Evolutionary conservation across 64 coral and sea anemone species (phyloP), one percentile per base, ranked within the genome.

Genomic region (Astreopora myriophthalma): DNA sequence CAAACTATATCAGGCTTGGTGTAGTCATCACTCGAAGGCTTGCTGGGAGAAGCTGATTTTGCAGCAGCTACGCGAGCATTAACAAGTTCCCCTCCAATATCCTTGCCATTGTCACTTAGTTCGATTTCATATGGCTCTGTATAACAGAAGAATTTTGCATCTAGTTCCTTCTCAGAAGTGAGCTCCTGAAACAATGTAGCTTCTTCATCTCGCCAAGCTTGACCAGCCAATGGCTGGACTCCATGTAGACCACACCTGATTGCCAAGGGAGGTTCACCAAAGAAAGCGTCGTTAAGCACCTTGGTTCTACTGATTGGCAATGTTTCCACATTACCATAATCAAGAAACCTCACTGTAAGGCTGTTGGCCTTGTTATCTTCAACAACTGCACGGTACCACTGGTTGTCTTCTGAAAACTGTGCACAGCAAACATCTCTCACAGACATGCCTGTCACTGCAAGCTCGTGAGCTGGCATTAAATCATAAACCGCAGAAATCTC

Each of bases 301-400:
- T 90, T 94, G 2, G 80, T 63, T 30, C 66, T 44, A 44, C 58
- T 48, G 2, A 90, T 39, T 22, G 23, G 49, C 29, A 88, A 65
- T 35, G 39, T 94, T 55, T 97, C 95, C 24, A 55, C 32, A 52
- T 97, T 97, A 20, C 95, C 95, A 76, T 97, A 97, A 87, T 97
- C 95, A 87, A 97, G 81, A 49, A 97, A 97, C 19, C 95, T 76
- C 3, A 75, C 73, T 30, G 92, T 90, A 9, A 49, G 71, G 7
- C 29, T 84, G 58, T 64, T 23, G 17, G 62, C 8, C 10, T 24
- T 82, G 8, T 82, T 48, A 1, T 86, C 51, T 51, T 90, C 86
- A 24, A 84, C 49, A 33, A 97, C 88, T 39, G 92, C 95, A 26
- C 95, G 71, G 66, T 98, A 98, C 95, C 95, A 98, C 36, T 65